Evolutionary conservation across 2,888 invertebrate species (phyloP).

Genomic region (Lepas anatifera): DNA sequence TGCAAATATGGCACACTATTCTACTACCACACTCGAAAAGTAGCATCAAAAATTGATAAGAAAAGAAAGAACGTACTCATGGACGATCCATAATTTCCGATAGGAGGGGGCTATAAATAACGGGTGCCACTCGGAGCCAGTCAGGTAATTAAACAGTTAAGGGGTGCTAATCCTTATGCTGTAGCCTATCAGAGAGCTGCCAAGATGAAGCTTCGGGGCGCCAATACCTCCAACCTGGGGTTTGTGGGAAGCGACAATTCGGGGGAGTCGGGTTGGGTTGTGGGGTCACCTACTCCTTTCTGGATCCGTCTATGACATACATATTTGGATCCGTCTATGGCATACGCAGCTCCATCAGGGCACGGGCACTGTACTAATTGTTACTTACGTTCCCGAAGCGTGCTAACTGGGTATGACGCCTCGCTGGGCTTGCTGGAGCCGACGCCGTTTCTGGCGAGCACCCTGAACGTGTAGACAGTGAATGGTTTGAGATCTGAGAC

Average conservation of each 20-base stretch:
- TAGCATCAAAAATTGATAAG: too few relatives aligned
- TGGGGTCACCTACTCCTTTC: not conserved
- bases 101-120: too few relatives aligned
- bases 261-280: not conserved
- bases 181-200: too few relatives aligned
- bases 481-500: slow-evolving; percentile 54
- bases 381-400: slow-evolving; percentile 51
- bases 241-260: not conserved
- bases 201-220: too few relatives aligned
- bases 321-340: not conserved
- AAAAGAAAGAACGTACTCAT: too few relatives aligned
- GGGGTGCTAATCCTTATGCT: too few relatives aligned
- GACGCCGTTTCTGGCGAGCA: slow-evolving; percentile 56
- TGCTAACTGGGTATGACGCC: slow-evolving; percentile 58
- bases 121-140: too few relatives aligned
- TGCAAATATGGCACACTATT: too few relatives aligned
- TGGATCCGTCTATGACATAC: not conserved
- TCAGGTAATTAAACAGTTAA: too few relatives aligned
- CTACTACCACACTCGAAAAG: too few relatives aligned
- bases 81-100: too few relatives aligned
- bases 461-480: slow-evolving; percentile 61
- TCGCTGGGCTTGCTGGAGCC: slow-evolving; percentile 54
- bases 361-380: not conserved
- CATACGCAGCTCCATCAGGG: too few relatives aligned
- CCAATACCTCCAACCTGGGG: not conserved